phyloP scores from a whole-genome alignment of 2,113 vertebrate species.

The Danio rerio region DNA sequence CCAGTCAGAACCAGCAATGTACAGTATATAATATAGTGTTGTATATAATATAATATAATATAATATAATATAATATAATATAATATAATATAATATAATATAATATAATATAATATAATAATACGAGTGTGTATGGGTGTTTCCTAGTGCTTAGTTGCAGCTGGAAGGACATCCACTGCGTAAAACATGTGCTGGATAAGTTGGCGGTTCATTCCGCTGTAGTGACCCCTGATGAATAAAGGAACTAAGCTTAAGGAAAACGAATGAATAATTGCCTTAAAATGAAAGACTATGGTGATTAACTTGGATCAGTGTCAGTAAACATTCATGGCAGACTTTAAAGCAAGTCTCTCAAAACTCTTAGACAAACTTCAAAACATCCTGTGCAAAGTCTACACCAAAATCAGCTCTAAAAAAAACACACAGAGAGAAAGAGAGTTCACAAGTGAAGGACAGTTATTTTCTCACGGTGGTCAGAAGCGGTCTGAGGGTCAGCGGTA shows the following conservation, averaged over 20 bases:
- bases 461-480: slow-evolving; percentile 41
- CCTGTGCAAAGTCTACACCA: not conserved
- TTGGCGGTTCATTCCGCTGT: too few species aligned
- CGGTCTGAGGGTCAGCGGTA: slow-evolving; percentile 30
- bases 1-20: too few species aligned
- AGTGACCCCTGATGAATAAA: too few species aligned
- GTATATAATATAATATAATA: not conserved
- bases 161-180: too few species aligned
- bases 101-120: not conserved
- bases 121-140: too few species aligned
- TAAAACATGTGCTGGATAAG: too few species aligned
- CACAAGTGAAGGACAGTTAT: slow-evolving; percentile 42
- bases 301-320: slow-evolving; percentile 38
- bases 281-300: slow-evolving; percentile 18
- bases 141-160: too few species aligned
- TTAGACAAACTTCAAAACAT: slow-evolving; percentile 47
- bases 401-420: not conserved
- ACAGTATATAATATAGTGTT: not conserved
- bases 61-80: not conserved
- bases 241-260: too few species aligned
- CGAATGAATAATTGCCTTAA: too few species aligned
- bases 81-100: not conserved
- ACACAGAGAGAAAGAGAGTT: slow-evolving; percentile 3
- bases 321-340: slow-evolving; percentile 38
- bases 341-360: slow-evolving; percentile 40